Base-by-base conservation (phyloP, 2,797 vertebrate species). In the Trichosurus vulpecula region DNA sequence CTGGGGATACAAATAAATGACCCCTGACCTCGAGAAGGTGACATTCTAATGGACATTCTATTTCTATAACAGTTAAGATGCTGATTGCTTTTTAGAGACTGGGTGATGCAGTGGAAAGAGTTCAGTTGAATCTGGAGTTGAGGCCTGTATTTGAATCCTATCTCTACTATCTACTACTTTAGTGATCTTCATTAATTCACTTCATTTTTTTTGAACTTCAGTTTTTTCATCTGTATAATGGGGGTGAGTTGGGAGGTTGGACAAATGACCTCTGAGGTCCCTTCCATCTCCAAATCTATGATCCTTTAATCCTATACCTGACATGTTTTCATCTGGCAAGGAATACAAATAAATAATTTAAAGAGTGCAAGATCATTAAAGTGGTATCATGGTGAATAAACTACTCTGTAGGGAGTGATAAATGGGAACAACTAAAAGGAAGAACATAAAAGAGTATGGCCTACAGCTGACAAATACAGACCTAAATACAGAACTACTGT, bases 401-500 rank as follows among this genome's bases (percentile, higher is more conserved):
- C 92, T n/a, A 89, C 55, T 87, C 92, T 31, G 95, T 54, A 54
- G 58, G 91, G 94, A 94, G 52, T 52, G 55, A 54, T 54, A 54
- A 93, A 14, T 74, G 3, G 47, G 57, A 2, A 4, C 16, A 4
- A 53, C 90, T 90, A 93, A 94, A 92, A 93, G 58, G 16, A 52
- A 56, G 25, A 31, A 56, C 61, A 94, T 96, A 93, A 47, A 54
- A 30, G 92, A 90, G 55, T 31, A 89, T 58, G 27, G 92, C 27
- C 52, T 52, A 95, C 13, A 90, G 92, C 54, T 92, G 57, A 90
- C 41, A 89, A 90, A 95, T 87, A 92, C 57, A 95, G 58, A 52
- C 95, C 90, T 94, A 95, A 95, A 95, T 95, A 35, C 56, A 55
- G 47, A 27, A 54, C 54, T 61, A 89, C 31, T n/a, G 94, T 51